Evolutionary conservation across 2,113 vertebrate species (phyloP), one percentile per base, ranked within the genome.

Genomic region (Tragelaphus buxtoni): DNA sequence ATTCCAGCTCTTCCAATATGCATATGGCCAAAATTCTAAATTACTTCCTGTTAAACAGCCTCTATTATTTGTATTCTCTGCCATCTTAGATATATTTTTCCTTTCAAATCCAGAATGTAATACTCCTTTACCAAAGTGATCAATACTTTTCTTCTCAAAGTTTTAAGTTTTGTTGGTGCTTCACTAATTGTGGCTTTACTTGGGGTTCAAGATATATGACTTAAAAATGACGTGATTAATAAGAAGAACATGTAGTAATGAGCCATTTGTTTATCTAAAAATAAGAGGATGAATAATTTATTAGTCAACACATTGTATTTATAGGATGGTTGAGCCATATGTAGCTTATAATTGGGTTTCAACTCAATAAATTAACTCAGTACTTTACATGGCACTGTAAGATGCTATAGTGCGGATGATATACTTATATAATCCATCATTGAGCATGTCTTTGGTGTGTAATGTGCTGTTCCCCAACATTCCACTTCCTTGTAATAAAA

Each of bases 281-380:
- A 97, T 60, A 95, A 77, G 76, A 94, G 0, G 80, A 95, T 98
- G 85, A 96, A 97, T 98, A 98, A 97, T 98, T 96, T 87, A 97
- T n/a, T 51, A 28, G 60, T 95, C 79, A 80, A 76, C 61, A 93
- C 51, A 84, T 47, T 88, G 74, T 91, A 95, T 97, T 97, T 97
- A 94, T 60, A 89, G 63, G 58, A 76, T 77, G n/a, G 79, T 91
- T 97, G 91, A 97, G 74, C 55, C 88, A 97, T 77, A 91, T 74
- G 58, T 58, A 97, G 88, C 96, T 97, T 94, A 96, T 97, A 98
- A 98, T 97, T 79, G 88, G 32, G 55, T 87, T 95, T 94, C 65
- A 72, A 84, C 32, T 74, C 81, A 60, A 18, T 88, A 96, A 96
- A 94, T 96, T 98, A 98, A 97, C 3, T 94, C 11, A 45, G 83